Evolutionary conservation across 2,888 invertebrate genomes (phyloP).

Genomic region (Pachycephus smyrnensis): DNA sequence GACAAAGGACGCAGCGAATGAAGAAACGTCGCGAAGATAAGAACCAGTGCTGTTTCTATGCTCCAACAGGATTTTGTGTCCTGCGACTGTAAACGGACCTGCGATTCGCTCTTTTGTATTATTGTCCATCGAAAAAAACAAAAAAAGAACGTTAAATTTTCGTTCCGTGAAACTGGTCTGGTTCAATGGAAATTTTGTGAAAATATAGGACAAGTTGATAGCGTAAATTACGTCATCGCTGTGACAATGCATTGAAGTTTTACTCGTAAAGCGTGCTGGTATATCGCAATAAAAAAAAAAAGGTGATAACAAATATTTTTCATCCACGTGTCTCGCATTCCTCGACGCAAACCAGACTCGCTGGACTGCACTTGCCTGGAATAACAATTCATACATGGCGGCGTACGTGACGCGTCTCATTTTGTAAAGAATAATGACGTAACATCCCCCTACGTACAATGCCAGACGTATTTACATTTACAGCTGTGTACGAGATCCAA

Average conservation of each 20-base stretch:
- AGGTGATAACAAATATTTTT: background rate
- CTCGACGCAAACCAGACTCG: background rate
- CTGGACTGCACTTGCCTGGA: background rate
- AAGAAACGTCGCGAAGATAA: background rate
- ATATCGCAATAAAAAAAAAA: background rate
- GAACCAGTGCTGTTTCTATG: background rate
- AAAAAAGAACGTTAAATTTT: background rate
- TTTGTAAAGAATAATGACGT: background rate
- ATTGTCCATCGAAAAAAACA: background rate
- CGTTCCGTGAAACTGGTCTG: background rate
- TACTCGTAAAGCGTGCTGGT: too few species aligned
- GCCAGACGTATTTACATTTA: background rate
- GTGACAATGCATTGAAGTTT: too few species aligned
- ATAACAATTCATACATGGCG: background rate
- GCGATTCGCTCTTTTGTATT: background rate
- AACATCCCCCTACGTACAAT: background rate
- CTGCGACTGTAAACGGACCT: background rate
- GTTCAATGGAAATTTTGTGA: background rate
- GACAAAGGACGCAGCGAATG: constrained; percentile 8
- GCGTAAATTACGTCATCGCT: too few species aligned
- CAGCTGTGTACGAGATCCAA: background rate
- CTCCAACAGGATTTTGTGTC: background rate
- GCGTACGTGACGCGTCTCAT: background rate
- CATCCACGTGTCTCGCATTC: background rate
- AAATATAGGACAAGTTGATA: too few species aligned